These are phyloP conservation scores for Pocillopora meandrina DNA, from an alignment of 92 coral and sea anemone genomes.

Conservation along the genomic window DNA sequence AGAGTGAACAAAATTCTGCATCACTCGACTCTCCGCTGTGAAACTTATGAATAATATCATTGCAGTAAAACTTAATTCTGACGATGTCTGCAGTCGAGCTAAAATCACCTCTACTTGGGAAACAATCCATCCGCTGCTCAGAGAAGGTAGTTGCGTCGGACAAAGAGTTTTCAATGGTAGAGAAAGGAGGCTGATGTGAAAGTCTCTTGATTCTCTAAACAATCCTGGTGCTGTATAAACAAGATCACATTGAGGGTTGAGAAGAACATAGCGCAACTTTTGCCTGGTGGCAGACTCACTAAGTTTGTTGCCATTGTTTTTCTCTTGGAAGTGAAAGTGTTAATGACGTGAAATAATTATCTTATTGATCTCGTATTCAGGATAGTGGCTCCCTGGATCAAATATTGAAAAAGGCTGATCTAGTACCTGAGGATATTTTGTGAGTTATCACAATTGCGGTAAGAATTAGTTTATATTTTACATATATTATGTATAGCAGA, in stretches of 20 bases:
- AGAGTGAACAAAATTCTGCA: not conserved
- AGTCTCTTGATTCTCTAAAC: too few relatives aligned
- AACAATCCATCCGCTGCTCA: too few relatives aligned
- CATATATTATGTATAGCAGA: not conserved
- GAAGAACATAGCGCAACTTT: not conserved
- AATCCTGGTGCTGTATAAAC: too few relatives aligned
- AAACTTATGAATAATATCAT: not conserved
- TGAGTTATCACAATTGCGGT: constrained; percentile 97
- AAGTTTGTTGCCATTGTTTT: not conserved
- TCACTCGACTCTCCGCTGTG: not conserved
- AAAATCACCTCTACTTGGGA: too few relatives aligned
- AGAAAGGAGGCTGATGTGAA: too few relatives aligned
- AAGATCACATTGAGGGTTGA: not conserved
- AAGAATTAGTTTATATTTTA: constrained; percentile 32
- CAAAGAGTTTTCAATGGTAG: too few relatives aligned
- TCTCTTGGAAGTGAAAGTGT: too few relatives aligned
- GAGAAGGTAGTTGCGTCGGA: too few relatives aligned
- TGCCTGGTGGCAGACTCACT: not conserved
- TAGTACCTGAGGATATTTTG: constrained; percentile 92
- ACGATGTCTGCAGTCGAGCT: too few relatives aligned
- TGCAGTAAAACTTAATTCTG: not conserved
- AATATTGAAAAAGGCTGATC: constrained; percentile 93
- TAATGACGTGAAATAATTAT: not conserved
- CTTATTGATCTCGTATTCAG: constrained; percentile 37
- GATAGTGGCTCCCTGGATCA: constrained; percentile 98